Evolutionary conservation across 1,140 invertebrate genomes (phyloP).

Genomic region (Saxidomus purpurata): DNA sequence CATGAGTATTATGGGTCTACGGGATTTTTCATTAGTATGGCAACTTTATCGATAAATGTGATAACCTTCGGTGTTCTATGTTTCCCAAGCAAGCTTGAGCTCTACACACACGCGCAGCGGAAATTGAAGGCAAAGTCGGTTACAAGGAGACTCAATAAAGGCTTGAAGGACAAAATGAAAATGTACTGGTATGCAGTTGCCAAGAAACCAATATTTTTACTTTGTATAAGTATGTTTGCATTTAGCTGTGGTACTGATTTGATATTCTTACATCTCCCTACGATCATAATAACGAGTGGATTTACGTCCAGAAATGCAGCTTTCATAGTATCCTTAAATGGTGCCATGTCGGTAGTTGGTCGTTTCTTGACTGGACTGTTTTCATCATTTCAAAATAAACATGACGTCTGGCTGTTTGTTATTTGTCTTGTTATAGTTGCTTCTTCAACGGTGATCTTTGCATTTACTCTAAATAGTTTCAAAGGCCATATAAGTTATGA

Average conservation of each 20-base stretch:
- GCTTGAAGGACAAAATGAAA: not conserved
- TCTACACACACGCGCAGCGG: not conserved
- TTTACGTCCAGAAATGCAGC: not conserved
- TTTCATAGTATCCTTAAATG: not conserved
- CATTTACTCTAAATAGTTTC: not conserved
- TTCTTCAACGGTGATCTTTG: not conserved
- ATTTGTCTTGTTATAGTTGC: not conserved
- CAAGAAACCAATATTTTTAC: constrained; percentile 2
- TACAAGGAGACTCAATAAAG: not conserved
- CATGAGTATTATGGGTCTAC: constrained; percentile 14
- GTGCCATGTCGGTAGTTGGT: not conserved
- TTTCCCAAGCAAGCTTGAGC: constrained; percentile 3
- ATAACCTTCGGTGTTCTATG: constrained; percentile 25
- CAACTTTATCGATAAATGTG: not conserved
- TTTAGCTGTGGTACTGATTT: constrained; percentile 5
- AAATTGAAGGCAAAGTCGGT: too few relatives aligned
- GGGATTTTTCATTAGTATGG: constrained; percentile 36
- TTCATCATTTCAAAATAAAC: not conserved
- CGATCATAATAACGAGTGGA: not conserved
- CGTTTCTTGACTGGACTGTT: not conserved
- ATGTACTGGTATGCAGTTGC: not conserved
- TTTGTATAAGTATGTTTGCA: constrained; percentile 16
- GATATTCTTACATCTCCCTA: constrained; percentile 39
- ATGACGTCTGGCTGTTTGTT: not conserved
- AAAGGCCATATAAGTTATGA: not conserved